These are phyloP conservation scores for Orientallactaga bullata DNA, from an alignment of 2,113 vertebrate genomes.

Conservation along the genomic window DNA sequence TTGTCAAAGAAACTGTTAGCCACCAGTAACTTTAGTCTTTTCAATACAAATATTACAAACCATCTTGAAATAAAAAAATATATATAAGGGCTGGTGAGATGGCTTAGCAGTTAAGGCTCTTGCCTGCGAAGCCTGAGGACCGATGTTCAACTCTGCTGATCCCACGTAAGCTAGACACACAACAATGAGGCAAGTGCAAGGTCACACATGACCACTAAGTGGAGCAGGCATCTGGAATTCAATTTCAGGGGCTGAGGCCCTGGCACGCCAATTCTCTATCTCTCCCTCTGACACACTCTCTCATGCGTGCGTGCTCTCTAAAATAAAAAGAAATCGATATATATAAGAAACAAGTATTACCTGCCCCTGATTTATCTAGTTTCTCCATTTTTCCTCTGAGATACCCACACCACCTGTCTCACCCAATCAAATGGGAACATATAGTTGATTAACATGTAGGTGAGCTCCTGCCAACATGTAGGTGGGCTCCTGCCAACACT, in stretches of 20 bases:
- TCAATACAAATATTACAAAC: slow-evolving; percentile 51
- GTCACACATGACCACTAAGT: no score
- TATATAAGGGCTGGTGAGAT: not conserved
- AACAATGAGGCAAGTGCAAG: no score
- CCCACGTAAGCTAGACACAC: no score
- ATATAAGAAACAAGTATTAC: not conserved
- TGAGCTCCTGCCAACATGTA: not conserved
- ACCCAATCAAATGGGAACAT: not conserved
- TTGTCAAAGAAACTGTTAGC: not conserved
- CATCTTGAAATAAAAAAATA: slow-evolving; percentile 23
- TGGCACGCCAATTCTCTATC: no score
- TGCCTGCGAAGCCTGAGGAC: no score
- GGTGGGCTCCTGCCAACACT: not conserved
- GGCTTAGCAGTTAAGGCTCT: no score
- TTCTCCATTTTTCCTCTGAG: slow-evolving; percentile 4
- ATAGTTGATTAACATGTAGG: not conserved
- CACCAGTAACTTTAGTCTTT: slow-evolving; percentile 38
- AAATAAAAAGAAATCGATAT: no score
- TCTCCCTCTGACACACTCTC: no score
- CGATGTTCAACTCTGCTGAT: no score
- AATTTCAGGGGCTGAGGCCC: no score
- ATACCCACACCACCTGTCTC: not conserved
- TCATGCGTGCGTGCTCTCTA: no score
- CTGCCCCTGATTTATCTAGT: not conserved
- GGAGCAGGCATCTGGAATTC: no score